phyloP scores from a whole-genome alignment of 2,888 invertebrate genomes.

The Campaea margaritaria region DNA sequence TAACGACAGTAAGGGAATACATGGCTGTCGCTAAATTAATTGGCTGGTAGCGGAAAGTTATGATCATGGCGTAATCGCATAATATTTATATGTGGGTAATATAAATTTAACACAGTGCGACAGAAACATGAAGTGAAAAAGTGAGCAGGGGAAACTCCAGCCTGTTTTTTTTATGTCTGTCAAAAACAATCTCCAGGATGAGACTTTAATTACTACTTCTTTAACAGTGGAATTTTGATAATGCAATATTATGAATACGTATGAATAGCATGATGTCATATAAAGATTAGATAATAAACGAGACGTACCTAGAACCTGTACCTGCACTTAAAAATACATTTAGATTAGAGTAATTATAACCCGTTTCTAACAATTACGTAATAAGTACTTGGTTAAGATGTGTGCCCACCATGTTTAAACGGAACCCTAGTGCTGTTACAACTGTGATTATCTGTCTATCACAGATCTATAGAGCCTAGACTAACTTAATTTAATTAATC shows the following conservation, averaged over 20 bases:
- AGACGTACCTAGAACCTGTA: constrained; percentile 6
- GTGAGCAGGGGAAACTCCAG: no score
- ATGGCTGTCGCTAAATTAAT: constrained; percentile 30
- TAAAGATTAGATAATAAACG: constrained; percentile 15
- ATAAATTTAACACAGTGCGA: no score
- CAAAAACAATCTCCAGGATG: no score
- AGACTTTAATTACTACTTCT: no score
- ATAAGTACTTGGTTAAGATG: not conserved
- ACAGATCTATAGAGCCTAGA: no score
- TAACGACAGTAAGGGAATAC: constrained; percentile 30
- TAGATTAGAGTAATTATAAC: constrained; percentile 20
- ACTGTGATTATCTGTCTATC: not conserved
- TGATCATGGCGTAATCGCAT: constrained; percentile 6
- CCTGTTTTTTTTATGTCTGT: no score
- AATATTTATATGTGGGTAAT: not conserved
- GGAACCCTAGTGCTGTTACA: not conserved
- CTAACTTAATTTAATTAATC: no score
- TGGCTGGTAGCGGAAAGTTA: constrained; percentile 22
- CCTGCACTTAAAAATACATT: constrained; percentile 27
- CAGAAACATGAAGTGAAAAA: no score
- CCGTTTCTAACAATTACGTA: constrained; percentile 3
- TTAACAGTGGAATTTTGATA: no score
- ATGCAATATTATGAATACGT: no score
- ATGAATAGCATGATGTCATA: constrained; percentile 6
- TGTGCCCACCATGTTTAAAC: not conserved